A percentile compares a stretch with the other conserved stretches of the same genome.
Evolutionary conservation across 2,797 vertebrate species (phyloP).

Genomic region (Pipistrellus pygmaeus): DNA sequence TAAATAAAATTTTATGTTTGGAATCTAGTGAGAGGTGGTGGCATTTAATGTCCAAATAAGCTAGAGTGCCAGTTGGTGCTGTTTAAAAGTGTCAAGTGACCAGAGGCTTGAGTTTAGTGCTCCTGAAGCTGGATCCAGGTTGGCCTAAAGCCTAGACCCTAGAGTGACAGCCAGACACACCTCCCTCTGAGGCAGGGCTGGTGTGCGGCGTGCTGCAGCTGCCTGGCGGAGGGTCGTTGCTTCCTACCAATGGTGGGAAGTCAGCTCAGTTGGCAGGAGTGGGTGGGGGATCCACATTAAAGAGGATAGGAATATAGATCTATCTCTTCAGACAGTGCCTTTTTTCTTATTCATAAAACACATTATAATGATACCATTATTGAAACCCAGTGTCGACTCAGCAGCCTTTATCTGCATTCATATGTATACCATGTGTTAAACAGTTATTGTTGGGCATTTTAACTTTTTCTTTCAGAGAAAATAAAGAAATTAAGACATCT

Average conservation of each 20-base stretch:
- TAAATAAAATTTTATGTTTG: slow-evolving; percentile 19
- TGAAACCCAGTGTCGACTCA: slow-evolving; percentile 41
- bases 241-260: not conserved
- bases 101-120: not conserved
- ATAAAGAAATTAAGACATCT: slow-evolving; percentile 62
- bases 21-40: slow-evolving; percentile 4
- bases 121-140: not conserved
- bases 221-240: not conserved
- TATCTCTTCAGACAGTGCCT: not conserved
- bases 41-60: not conserved
- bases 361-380: slow-evolving; percentile 27
- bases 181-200: not conserved
- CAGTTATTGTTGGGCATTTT: slow-evolving; percentile 46
- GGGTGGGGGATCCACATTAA: not conserved
- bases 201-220: not conserved
- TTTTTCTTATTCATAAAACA: slow-evolving; percentile 61
- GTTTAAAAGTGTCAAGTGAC: slow-evolving; percentile 34
- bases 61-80: not conserved
- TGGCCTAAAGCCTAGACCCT: not conserved
- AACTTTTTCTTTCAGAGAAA: slow-evolving; percentile 64
- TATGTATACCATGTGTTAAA: not conserved
- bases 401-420: slow-evolving; percentile 50
- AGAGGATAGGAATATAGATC: slow-evolving; percentile 5
- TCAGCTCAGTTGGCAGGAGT: not conserved
- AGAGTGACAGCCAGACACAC: not conserved